Evolutionary conservation across 2,797 vertebrate species (phyloP).

Genomic region (Luscinia megarhynchos): DNA sequence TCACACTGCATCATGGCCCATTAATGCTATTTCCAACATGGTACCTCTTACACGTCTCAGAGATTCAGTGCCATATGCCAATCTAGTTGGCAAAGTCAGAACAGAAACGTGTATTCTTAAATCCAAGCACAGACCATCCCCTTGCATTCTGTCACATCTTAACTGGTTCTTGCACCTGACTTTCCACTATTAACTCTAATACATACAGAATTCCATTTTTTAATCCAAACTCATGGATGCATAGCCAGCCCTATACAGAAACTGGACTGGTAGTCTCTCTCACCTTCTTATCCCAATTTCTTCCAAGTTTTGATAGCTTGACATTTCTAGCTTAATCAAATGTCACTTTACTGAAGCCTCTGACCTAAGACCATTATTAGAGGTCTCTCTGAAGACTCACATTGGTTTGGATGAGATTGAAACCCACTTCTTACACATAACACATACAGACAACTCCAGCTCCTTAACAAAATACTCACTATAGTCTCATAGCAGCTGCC

Average conservation of each 20-base stretch:
- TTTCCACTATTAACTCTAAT: neutral
- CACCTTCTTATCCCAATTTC: neutral
- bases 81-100: neutral
- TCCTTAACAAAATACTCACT: neutral
- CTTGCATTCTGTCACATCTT: neutral
- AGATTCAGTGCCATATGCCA: neutral
- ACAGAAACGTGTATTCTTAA: neutral
- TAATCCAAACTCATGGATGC: neutral
- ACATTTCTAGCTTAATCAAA: slow-evolving; percentile 38
- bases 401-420: neutral
- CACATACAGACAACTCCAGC: neutral
- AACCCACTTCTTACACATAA: neutral
- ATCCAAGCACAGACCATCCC: neutral
- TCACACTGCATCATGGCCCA: neutral
- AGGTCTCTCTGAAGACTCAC: neutral
- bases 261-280: neutral
- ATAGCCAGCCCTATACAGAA: neutral
- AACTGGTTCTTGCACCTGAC: fast-evolving
- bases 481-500: neutral
- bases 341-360: neutral
- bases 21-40: neutral
- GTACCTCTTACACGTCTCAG: neutral
- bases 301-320: neutral
- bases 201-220: neutral
- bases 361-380: neutral